phyloP scores from a whole-genome alignment of 2,113 vertebrate species.

The Addax nasomaculatus region DNA sequence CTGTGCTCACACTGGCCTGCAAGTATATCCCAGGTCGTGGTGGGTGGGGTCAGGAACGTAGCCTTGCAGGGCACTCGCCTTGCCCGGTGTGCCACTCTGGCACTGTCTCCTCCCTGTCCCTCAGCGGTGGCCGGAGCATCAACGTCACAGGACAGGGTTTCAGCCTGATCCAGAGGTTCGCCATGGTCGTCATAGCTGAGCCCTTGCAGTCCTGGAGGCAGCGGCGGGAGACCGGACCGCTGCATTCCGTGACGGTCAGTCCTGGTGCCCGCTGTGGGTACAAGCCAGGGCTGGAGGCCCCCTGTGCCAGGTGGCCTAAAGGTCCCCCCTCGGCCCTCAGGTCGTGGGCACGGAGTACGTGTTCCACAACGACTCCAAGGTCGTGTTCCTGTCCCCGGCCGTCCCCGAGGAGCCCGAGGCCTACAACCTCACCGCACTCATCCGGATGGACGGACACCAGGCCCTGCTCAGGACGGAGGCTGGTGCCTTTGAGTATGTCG shows the following conservation, averaged over 20 bases:
- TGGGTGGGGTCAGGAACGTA: not conserved
- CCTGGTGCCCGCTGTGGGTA: accelerated
- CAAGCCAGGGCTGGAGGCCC: accelerated
- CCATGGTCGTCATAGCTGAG: constrained; percentile 84
- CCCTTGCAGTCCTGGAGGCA: constrained; percentile 63
- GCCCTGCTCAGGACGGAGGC: constrained; percentile 79
- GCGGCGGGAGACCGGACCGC: constrained; percentile 52
- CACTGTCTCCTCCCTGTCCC: not conserved
- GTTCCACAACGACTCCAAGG: constrained; percentile 80
- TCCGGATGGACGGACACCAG: constrained; percentile 87
- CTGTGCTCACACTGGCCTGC: too few relatives aligned
- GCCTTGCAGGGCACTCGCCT: not conserved
- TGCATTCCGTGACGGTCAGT: constrained; percentile 48
- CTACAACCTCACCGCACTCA: constrained; percentile 80
- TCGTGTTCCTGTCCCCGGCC: constrained; percentile 88
- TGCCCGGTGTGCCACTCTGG: not conserved
- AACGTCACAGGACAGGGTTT: constrained; percentile 87
- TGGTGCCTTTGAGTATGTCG: constrained; percentile 86
- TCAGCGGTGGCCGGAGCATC: constrained; percentile 92
- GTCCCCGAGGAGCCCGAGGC: constrained; percentile 80
- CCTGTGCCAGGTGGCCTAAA: not conserved
- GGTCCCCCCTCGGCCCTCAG: not conserved
- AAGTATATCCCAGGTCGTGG: accelerated
- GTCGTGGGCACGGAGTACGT: constrained; percentile 32
- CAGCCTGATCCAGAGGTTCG: constrained; percentile 89